Evolutionary conservation across 2,113 vertebrate species (phyloP).

Genomic region (Hipposideros armiger): DNA sequence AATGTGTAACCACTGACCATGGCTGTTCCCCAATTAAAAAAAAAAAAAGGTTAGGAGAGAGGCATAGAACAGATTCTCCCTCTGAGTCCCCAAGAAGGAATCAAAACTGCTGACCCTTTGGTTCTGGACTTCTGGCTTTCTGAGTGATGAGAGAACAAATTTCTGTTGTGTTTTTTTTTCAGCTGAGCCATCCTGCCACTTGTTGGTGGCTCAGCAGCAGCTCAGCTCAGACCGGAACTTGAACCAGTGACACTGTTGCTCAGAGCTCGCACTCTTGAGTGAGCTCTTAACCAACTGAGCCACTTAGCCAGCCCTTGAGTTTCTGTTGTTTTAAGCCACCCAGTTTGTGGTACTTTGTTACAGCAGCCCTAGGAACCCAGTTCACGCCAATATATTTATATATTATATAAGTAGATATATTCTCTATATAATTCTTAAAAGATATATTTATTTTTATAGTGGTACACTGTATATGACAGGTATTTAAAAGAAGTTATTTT

Average conservation of each 20-base stretch:
- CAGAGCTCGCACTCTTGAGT: no score
- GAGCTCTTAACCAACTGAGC: no score
- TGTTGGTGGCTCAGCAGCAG: no score
- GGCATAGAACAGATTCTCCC: background rate
- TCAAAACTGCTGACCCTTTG: background rate
- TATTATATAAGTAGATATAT: background rate
- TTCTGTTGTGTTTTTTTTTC: background rate
- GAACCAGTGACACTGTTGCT: no score
- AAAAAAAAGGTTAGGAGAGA: background rate
- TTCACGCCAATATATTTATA: background rate
- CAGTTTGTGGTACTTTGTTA: background rate
- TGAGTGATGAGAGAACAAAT: background rate
- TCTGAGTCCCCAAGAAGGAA: background rate
- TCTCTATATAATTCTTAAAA: background rate
- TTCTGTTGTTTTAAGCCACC: background rate
- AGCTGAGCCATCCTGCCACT: no score
- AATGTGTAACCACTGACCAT: no score
- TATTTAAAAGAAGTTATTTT: slow-evolving; percentile 2
- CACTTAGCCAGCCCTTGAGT: no score
- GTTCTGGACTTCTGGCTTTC: background rate
- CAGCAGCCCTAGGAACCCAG: background rate
- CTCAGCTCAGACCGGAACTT: no score
- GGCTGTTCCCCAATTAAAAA: no score
- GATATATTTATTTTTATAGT: background rate
- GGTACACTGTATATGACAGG: background rate